These are phyloP conservation scores for Drosophila varians DNA, from an alignment of 1,140 invertebrate species.

Conservation along the genomic window DNA sequence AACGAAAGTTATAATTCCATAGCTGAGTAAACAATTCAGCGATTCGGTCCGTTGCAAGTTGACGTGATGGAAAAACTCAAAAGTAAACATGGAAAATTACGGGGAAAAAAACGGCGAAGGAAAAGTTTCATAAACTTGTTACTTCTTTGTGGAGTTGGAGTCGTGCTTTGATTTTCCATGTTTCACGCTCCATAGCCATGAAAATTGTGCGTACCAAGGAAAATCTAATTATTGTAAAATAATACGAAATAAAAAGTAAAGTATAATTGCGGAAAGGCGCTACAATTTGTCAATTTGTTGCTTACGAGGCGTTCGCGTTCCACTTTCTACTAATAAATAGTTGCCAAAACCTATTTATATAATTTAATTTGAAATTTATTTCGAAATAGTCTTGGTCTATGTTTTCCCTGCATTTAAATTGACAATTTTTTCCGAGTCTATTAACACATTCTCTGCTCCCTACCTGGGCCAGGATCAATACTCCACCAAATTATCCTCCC, in stretches of 20 bases:
- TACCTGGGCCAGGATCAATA: conserved; percentile 19
- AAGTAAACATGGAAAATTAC: conserved; percentile 28
- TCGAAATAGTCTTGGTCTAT: too few relatives aligned
- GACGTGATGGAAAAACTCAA: conserved; percentile 22
- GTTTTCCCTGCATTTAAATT: conserved; percentile 18
- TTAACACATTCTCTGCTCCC: conserved; percentile 19
- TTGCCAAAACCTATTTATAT: too few relatives aligned
- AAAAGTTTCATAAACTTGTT: conserved; percentile 37
- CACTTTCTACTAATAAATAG: too few relatives aligned
- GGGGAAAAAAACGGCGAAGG: conserved; percentile 6
- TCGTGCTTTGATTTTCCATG: conserved; percentile 28
- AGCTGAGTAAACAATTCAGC: conserved; percentile 1
- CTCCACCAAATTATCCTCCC: background rate
- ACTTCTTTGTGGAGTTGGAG: conserved; percentile 28
- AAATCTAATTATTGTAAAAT: conserved; percentile 14
- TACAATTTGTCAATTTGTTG: conserved; percentile 8
- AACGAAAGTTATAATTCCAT: conserved; percentile 43
- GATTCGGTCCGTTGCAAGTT: conserved; percentile 27
- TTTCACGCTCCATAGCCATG: conserved; percentile 32
- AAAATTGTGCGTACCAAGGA: conserved; percentile 37
- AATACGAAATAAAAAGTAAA: conserved; percentile 11
- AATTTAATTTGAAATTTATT: conserved; percentile 29
- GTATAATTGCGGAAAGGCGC: background rate
- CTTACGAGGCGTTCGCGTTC: background rate
- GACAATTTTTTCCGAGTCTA: conserved; percentile 29